Evolutionary conservation across 2,113 vertebrate species (phyloP).

Genomic region (Brachypodius melanocephalos): DNA sequence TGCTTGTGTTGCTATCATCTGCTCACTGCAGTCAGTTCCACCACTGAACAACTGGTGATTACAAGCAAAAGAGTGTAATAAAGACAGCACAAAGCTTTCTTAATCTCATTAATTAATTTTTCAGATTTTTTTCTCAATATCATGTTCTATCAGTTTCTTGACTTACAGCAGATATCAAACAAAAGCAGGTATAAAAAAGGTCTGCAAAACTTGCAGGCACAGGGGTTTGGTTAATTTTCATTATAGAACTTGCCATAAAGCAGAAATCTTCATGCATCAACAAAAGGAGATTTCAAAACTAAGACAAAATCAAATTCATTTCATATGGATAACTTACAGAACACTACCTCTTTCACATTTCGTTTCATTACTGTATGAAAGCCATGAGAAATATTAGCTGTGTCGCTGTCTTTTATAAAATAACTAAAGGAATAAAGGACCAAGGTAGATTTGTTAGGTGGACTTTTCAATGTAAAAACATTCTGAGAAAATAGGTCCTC

Average conservation of each 20-base stretch:
- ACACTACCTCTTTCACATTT: background rate
- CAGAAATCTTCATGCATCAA: background rate
- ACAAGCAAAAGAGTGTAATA: background rate
- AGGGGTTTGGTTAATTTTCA: background rate
- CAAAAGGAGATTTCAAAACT: background rate
- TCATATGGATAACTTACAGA: rapidly evolving
- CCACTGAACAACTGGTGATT: background rate
- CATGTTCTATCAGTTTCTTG: background rate
- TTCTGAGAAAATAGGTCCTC: background rate
- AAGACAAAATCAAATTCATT: background rate
- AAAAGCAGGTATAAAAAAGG: background rate
- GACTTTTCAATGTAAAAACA: background rate
- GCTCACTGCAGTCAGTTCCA: background rate
- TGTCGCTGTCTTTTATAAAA: background rate
- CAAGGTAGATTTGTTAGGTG: background rate
- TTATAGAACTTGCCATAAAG: background rate
- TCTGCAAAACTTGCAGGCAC: background rate
- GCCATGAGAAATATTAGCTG: background rate
- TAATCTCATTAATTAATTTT: background rate
- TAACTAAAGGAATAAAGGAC: background rate
- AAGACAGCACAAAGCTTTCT: background rate
- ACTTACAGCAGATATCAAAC: background rate
- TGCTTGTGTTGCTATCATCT: background rate
- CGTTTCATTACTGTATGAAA: background rate
- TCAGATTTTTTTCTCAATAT: background rate